Base-by-base conservation (phyloP, 2,797 vertebrate species). In the Hydrolagus colliei region DNA sequence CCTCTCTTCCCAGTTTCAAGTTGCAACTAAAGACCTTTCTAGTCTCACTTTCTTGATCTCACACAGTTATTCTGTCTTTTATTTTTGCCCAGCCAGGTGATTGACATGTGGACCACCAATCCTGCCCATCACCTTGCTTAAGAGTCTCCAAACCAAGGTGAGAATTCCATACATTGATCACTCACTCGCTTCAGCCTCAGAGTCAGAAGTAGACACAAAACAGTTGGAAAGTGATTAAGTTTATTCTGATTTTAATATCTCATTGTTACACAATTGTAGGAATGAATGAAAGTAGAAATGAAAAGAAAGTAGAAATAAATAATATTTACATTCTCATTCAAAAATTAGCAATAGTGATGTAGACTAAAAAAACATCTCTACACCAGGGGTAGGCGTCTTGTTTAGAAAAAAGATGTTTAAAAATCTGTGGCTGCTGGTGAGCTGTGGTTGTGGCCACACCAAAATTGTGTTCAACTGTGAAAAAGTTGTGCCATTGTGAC, bases 241-340 rank as follows among this genome's bases (percentile, higher is more conserved):
- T 67, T 84, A 67, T 84, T 67, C 68, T 84, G 62, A 82, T 63
- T 6, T 84, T 71, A 18, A 84, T 35, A 67, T 41, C 52, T 76
- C 14, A 59, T 16, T 5, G 35, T 76, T 76, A 76, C 41, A 52
- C 41, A 82, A 82, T 82, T 27, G 35, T 1, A 68, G 10, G 67
- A 65, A 68, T 68, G 63, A 27, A 27, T 27, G 27, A 27, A 27
- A 27, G 27, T 27, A 27, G 27, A 52, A 32, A 18, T 65, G 14
- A 84, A 16, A 84, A 67, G 14, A 63, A 68, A 9, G 32, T 68
- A 68, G 10, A 84, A 84, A 84, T 84, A 84, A 84, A 84, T 84
- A 84, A 27, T 84, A 84, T 84, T 84, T 68, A 84, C 79, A 80
- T 7, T 22, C 12, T 84, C 65, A 84, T 84, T 71, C 27, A 35